These are phyloP conservation scores for Falco berigora DNA, from an alignment of 2,797 vertebrate species.

Conservation along the genomic window DNA sequence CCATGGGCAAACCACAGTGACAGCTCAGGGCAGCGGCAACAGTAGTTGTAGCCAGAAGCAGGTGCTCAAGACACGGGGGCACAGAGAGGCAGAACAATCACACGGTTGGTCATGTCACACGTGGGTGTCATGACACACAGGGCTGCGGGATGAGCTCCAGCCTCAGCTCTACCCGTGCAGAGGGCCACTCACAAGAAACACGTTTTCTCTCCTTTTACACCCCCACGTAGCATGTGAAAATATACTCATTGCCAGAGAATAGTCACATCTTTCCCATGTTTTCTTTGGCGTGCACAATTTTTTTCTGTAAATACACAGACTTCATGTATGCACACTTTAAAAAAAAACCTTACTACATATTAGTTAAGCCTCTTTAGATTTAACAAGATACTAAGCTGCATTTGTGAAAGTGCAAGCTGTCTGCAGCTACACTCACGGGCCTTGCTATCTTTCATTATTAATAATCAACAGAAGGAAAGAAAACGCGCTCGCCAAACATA, in stretches of 20 bases:
- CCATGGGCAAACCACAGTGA: background rate
- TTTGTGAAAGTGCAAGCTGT: background rate
- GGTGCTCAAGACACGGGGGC: background rate
- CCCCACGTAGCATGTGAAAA: background rate
- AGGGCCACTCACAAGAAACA: rapidly evolving
- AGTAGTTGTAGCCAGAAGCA: background rate
- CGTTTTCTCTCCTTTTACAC: background rate
- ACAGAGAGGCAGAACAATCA: background rate
- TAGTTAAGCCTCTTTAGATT: background rate
- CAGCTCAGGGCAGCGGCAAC: background rate
- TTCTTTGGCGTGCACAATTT: background rate
- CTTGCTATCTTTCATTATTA: background rate
- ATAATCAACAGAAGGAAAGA: background rate
- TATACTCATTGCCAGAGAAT: background rate
- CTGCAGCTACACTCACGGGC: background rate
- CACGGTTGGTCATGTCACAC: rapidly evolving
- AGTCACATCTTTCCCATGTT: background rate
- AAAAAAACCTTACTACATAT: background rate
- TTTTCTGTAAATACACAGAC: background rate
- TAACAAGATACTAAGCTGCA: background rate
- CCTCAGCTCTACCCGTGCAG: background rate
- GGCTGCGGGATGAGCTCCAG: background rate
- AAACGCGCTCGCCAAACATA: background rate
- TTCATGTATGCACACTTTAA: background rate
- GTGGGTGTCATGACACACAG: rapidly evolving